These are phyloP conservation scores for Melanaphis sacchari DNA, from an alignment of 1,140 invertebrate genomes.

Conservation along the genomic window DNA sequence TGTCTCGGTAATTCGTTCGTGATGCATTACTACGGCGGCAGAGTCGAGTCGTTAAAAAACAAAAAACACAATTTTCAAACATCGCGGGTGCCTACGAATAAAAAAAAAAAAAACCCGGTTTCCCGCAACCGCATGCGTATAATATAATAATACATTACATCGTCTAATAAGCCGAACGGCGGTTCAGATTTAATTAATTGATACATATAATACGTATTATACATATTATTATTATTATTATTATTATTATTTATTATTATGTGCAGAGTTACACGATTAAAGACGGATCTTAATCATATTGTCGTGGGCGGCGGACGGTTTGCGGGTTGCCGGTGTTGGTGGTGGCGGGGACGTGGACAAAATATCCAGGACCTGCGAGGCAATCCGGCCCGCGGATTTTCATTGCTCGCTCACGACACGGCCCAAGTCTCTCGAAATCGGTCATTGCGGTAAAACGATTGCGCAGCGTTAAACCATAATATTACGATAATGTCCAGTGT, in stretches of 20 bases:
- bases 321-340: background rate
- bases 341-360: background rate
- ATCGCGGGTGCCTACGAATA: background rate
- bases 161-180: background rate
- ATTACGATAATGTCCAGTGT: background rate
- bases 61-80: background rate
- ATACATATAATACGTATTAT: background rate
- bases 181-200: constrained; percentile 53
- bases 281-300: background rate
- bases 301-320: no score
- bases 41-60: background rate
- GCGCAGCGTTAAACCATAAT: no score
- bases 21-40: constrained; percentile 36
- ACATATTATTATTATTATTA: no score
- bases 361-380: background rate
- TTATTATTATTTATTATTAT: no score
- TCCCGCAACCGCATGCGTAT: background rate
- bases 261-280: background rate
- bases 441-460: background rate
- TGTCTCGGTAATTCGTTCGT: constrained; percentile 33
- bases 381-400: background rate
- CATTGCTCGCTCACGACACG: background rate
- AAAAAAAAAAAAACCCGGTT: constrained; percentile 8
- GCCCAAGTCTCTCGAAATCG: background rate
- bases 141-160: background rate